Conservation (phyloP, 2,797 vertebrate species). For the Liasis olivaceus region DNA sequence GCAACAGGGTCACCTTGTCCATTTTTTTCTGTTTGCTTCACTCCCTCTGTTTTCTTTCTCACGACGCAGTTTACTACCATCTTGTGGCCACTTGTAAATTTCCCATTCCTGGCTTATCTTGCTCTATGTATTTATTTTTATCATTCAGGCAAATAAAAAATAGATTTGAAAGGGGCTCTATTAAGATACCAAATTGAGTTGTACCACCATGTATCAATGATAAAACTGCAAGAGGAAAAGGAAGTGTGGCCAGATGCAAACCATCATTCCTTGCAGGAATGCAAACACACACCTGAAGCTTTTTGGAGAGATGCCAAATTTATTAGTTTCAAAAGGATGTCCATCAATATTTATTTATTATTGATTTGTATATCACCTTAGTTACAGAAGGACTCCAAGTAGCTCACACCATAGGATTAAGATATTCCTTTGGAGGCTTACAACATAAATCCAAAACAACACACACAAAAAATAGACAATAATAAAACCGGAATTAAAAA, state of each 20-base stretch:
- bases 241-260: neutral
- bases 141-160: neutral
- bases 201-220: neutral
- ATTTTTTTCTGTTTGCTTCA: neutral
- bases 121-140: neutral
- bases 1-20: neutral
- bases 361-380: neutral
- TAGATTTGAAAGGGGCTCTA: neutral
- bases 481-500: neutral
- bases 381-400: neutral
- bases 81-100: slow-evolving; percentile 14
- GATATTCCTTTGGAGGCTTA: neutral
- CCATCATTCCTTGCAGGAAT: neutral
- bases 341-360: neutral
- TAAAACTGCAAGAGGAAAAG: neutral
- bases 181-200: neutral
- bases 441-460: neutral
- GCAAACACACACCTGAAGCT: neutral
- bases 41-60: neutral
- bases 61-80: neutral
- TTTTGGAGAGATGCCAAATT: neutral
- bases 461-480: neutral
- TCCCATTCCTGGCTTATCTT: neutral
- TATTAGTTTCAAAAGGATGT: neutral
- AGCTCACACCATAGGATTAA: neutral